Evolutionary conservation across 92 coral and sea anemone species (phyloP).

Genomic region (Isaurus tuberculatus): DNA sequence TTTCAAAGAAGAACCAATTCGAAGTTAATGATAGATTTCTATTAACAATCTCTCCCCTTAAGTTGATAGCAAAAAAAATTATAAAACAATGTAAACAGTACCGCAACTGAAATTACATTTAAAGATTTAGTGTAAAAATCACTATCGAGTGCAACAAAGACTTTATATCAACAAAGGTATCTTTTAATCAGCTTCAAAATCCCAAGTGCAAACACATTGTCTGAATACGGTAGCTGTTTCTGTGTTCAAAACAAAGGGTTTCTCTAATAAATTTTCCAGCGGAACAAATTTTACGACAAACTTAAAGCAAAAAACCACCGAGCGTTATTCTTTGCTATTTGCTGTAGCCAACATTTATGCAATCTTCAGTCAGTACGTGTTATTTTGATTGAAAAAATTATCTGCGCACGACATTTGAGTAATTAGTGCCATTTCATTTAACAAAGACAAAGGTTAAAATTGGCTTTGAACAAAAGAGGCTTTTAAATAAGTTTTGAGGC

Average conservation of each 20-base stretch:
- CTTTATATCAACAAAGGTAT: constrained; percentile 4
- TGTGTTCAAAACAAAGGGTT: not conserved
- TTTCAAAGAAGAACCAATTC: not conserved
- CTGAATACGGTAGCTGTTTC: not conserved
- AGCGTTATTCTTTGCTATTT: not conserved
- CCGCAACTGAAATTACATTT: not conserved
- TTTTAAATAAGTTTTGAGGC: not conserved
- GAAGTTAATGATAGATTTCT: not conserved
- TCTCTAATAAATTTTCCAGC: not conserved
- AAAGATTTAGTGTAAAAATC: not conserved
- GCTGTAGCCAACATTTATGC: not conserved
- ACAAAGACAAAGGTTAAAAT: constrained; percentile 28
- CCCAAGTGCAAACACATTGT: constrained; percentile 4
- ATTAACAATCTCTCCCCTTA: not conserved
- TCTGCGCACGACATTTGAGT: not conserved
- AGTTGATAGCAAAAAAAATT: not conserved
- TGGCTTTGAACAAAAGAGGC: not conserved
- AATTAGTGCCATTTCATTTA: constrained; percentile 23
- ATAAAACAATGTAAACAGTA: not conserved
- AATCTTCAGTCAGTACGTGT: too few species aligned
- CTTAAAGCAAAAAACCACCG: not conserved
- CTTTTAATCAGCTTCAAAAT: constrained; percentile 4
- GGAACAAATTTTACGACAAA: not conserved
- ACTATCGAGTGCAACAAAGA: not conserved
- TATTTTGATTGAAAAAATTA: not conserved